Base-by-base conservation (phyloP, 2,113 vertebrate species). In the Lycaon pictus region DNA sequence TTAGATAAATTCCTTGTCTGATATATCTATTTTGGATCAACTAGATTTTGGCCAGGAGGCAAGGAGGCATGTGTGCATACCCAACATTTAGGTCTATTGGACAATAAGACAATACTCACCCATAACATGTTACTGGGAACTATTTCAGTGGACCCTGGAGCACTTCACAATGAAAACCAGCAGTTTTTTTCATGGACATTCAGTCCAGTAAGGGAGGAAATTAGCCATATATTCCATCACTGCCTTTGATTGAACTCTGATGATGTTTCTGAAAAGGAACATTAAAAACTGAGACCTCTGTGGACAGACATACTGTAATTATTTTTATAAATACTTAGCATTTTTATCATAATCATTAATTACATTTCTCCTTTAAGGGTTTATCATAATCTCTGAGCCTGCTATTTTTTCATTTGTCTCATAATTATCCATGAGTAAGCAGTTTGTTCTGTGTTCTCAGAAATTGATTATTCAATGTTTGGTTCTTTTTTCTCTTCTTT, bases 291-390 rank as follows among this genome's bases (percentile, higher is more conserved):
- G 37, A 60, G 48, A 92, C 51, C 96, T 96, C 90, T 94, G 32
- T 84, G 97, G 95, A 95, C 71, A 96, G 71, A 92, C 48, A 23
- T 87, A 55, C 87, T 97, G 25, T 97, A 95, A 96, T 97, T 86
- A 92, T 97, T 97, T 92, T 95, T 96, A 96, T 20, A 95, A 96
- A 97, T 96, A 95, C 92, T 97, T 95, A 89, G 86, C 89, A 96
- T 96, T 97, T 96, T 98, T 96, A 95, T 95, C 74, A 94, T 96
- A 89, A 96, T 95, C 93, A 90, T 98, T 97, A 97, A 97, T 97
- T 97, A 93, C 60, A 90, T 92, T 97, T 97, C 69, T 92, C 71
- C 80, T 97, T 90, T 94, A 95, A 96, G 77, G 71, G 32, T 88
- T 97, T 96, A 88, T 96, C 84, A 95, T 94, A 84, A 95, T 98